Conservation (phyloP, 2,113 vertebrate genomes). For the Alaudala cheleensis region DNA sequence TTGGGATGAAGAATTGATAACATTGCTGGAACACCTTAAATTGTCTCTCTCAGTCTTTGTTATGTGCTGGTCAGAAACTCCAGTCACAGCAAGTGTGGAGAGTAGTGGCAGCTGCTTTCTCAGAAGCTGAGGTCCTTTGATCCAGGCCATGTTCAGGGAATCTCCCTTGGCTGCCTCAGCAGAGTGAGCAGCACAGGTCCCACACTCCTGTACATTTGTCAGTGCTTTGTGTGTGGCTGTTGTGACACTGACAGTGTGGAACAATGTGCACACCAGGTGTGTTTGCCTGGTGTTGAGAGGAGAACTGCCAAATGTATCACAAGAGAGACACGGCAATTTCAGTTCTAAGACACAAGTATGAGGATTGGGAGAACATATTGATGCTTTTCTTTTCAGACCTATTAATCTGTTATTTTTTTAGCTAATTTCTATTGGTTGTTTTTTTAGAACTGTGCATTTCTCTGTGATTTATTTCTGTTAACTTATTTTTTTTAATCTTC, state of each 20-base stretch:
- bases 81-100: not conserved
- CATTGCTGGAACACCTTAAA: not conserved
- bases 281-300: not conserved
- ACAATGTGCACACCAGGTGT: not conserved
- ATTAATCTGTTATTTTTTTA: not conserved
- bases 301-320: not conserved
- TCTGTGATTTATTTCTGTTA: slow-evolving; percentile 52
- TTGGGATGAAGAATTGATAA: not conserved
- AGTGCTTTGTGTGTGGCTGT: not conserved
- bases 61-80: not conserved
- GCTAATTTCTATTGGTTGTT: not conserved
- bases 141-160: accelerated
- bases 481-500: slow-evolving; percentile 61
- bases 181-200: not conserved
- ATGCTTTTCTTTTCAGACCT: not conserved
- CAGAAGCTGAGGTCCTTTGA: not conserved
- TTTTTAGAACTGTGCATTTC: slow-evolving; percentile 15
- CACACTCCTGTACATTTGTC: not conserved
- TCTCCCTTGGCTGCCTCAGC: not conserved
- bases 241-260: not conserved
- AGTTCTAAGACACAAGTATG: not conserved
- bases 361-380: not conserved
- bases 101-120: not conserved
- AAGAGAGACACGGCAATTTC: not conserved
- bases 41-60: not conserved